Evolutionary conservation across 2,888 invertebrate species (phyloP).

Genomic region (Drosophila nr. fundita): DNA sequence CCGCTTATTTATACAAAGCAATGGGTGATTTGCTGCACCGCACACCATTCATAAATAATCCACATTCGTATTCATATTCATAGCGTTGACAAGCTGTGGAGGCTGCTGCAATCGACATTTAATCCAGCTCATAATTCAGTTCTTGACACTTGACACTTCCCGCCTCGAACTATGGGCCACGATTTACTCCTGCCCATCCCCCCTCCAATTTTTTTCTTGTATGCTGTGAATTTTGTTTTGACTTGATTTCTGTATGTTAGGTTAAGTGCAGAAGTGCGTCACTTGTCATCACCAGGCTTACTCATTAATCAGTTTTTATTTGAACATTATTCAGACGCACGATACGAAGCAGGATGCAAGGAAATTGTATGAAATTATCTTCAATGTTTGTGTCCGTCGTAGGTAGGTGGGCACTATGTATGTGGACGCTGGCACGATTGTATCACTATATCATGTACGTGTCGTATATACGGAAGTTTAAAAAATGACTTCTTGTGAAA

Average conservation of each 20-base stretch:
- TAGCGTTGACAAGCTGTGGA: conserved; percentile 1
- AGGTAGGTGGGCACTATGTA: background rate
- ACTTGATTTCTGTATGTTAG: conserved; percentile 13
- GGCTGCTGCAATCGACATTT: conserved; percentile 52
- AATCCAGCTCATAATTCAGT: conserved; percentile 56
- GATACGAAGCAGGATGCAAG: background rate
- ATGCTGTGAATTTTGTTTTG: background rate
- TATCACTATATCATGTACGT: background rate
- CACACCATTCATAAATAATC: conserved; percentile 59
- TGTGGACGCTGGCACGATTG: background rate
- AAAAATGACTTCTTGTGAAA: background rate
- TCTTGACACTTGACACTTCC: conserved; percentile 46
- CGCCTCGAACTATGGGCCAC: conserved; percentile 28
- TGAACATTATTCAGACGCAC: background rate
- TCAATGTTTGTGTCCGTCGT: background rate
- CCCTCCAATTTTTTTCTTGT: background rate
- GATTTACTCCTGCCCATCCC: background rate
- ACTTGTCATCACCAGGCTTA: conserved; percentile 39
- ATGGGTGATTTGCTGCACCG: conserved; percentile 32
- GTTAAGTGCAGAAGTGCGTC: conserved; percentile 13
- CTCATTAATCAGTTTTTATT: conserved; percentile 4
- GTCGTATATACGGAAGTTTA: background rate
- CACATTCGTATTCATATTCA: conserved; percentile 37
- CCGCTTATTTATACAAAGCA: conserved; percentile 59
- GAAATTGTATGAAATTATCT: background rate